Conservation (phyloP, 2,113 vertebrate species). For the Macquaria australasica region DNA sequence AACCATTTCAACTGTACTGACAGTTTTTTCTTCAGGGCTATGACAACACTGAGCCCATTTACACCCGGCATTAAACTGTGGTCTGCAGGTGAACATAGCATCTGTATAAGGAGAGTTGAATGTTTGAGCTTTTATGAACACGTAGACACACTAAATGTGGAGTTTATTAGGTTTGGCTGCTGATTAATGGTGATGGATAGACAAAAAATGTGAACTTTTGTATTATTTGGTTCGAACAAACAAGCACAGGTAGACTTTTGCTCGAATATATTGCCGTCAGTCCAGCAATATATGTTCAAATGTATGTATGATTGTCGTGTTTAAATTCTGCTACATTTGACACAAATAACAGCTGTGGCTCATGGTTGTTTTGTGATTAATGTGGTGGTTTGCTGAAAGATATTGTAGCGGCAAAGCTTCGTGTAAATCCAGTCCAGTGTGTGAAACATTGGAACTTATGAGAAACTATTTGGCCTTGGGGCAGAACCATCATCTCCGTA, state of each 20-base stretch:
- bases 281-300: background rate
- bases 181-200: background rate
- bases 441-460: background rate
- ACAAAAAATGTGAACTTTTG: background rate
- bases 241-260: background rate
- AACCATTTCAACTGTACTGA: slow-evolving; percentile 23
- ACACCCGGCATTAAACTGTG: slow-evolving; percentile 36
- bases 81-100: slow-evolving; percentile 30
- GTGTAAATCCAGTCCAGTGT: background rate
- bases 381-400: background rate
- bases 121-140: slow-evolving; percentile 5
- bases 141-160: background rate
- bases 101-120: slow-evolving; percentile 6
- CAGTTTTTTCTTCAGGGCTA: slow-evolving; percentile 17
- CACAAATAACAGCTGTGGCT: background rate
- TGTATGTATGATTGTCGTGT: background rate
- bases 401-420: background rate
- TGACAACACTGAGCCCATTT: slow-evolving; percentile 47
- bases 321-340: background rate
- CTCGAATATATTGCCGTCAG: background rate
- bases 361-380: background rate
- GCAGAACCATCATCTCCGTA: background rate
- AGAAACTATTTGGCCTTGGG: background rate
- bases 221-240: background rate
- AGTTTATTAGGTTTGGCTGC: background rate